Base-by-base conservation (phyloP, 1,140 invertebrate genomes). In the Tetraneura akinire region DNA sequence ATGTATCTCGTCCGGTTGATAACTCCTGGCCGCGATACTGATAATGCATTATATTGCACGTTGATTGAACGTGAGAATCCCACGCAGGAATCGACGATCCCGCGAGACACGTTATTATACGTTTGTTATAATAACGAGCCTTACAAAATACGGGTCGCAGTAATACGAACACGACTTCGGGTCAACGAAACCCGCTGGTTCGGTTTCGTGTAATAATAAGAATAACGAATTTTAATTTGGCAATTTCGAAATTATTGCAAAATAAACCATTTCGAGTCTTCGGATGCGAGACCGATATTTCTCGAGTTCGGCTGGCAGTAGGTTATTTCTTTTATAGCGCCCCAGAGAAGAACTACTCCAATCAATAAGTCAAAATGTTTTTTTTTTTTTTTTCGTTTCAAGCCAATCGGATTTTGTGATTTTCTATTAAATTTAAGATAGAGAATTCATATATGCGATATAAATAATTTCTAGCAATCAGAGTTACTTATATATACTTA, bases 331-430 rank as follows among this genome's bases (percentile, higher is more conserved):
- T 68, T 45, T 68, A 68, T 68, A 68, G 32, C 16, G 14, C 37
- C 64, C 64, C 18, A 45, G 37, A 42, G 37, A 10, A 68, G 45
- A 68, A 68, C 37, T 68, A n/a, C n/a, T n/a, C n/a, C 64, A 68
- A 68, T 68, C 64, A 68, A 68, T 68, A 45, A 68, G 64, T 45
- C 64, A 45, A 45, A 68, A 66, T 45, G 64, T 66, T 68, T 45
- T 37, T 37, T 18, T 32, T 62, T 57, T 62, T 32, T 29, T 62
- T 64, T 9, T 13, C n/a, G 37, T n/a, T 68, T 68, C 37, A 26
- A 18, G 23, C 9, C 32, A 68, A 68, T 68, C 45, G 64, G 64
- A 68, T 68, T 68, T 68, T 10, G 32, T 21, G 37, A 68, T 68
- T 68, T 68, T 16, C 37, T 21, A 68, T 68, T 21, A 68, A 68